Conservation (phyloP, 2,113 vertebrate species). For the Numenius arquata region DNA sequence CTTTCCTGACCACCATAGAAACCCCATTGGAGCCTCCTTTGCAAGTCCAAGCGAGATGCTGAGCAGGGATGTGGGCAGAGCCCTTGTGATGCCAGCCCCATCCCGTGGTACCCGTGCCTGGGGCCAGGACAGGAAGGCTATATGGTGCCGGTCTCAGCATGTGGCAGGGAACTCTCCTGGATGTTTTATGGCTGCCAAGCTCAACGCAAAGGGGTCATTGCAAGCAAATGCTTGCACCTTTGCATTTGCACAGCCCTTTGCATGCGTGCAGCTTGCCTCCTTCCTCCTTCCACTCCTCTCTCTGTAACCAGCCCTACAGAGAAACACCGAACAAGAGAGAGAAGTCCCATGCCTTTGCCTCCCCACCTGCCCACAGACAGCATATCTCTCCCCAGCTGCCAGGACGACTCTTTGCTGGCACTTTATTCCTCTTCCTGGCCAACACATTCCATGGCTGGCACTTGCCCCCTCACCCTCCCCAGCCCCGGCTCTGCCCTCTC, state of each 20-base stretch:
- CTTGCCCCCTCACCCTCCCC: background rate
- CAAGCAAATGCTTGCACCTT: background rate
- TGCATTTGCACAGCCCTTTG: background rate
- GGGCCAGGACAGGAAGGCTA: background rate
- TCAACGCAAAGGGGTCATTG: background rate
- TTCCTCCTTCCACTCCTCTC: background rate
- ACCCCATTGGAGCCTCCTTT: background rate
- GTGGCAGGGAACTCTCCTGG: background rate
- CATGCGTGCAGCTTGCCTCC: background rate
- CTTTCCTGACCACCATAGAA: background rate
- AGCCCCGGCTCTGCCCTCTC: background rate
- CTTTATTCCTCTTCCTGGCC: background rate
- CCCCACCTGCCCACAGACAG: background rate
- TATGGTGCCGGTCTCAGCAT: background rate
- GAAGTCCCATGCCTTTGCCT: background rate
- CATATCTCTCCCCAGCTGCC: background rate
- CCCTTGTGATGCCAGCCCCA: background rate
- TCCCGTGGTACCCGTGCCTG: background rate
- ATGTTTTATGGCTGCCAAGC: background rate
- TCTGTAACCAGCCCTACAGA: background rate
- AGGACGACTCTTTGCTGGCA: background rate
- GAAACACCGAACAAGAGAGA: background rate
- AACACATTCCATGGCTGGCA: background rate
- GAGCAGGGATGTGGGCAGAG: background rate
- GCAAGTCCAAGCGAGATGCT: background rate